These are phyloP conservation scores for Cydia splendana DNA, from an alignment of 1,140 invertebrate species.

Conservation along the genomic window DNA sequence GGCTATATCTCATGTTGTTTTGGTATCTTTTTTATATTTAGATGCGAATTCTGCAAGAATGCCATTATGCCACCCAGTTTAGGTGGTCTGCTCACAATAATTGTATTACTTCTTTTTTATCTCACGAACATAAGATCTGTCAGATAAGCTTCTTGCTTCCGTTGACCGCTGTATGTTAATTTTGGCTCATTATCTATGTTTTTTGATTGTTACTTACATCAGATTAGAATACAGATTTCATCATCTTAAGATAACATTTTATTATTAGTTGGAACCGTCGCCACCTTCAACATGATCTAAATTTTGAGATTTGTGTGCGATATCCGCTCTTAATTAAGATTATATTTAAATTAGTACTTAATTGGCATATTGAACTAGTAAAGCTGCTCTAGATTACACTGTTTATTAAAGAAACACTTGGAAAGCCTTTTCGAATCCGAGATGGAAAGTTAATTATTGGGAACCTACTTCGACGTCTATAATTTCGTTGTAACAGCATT, in stretches of 20 bases:
- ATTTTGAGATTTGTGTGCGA: constrained; percentile 19
- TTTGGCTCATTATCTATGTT: constrained; percentile 15
- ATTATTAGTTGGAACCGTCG: not conserved
- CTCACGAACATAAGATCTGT: constrained; percentile 24
- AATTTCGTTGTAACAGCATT: constrained; percentile 21
- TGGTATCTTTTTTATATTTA: not conserved
- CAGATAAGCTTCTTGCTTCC: constrained; percentile 10
- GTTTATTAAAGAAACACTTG: not conserved
- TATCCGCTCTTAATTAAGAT: constrained; percentile 24
- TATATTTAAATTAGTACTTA: not conserved
- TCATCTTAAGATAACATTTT: constrained; percentile 9
- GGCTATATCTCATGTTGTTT: not conserved
- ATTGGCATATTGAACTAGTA: not conserved
- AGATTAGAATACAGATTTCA: constrained; percentile 25
- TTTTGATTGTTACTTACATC: constrained; percentile 5
- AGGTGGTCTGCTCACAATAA: constrained; percentile 21
- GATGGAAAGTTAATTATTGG: constrained; percentile 18
- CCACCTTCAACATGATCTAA: not conserved
- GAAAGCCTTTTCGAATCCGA: not conserved
- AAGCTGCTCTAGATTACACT: not conserved
- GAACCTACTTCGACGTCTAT: constrained; percentile 4
- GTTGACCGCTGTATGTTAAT: constrained; percentile 1
- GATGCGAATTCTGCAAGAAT: not conserved
- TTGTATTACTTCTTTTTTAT: constrained; percentile 27
- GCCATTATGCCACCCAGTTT: not conserved